Base-by-base conservation (phyloP, 2,888 invertebrate genomes). In the Clepsis dumicolana region DNA sequence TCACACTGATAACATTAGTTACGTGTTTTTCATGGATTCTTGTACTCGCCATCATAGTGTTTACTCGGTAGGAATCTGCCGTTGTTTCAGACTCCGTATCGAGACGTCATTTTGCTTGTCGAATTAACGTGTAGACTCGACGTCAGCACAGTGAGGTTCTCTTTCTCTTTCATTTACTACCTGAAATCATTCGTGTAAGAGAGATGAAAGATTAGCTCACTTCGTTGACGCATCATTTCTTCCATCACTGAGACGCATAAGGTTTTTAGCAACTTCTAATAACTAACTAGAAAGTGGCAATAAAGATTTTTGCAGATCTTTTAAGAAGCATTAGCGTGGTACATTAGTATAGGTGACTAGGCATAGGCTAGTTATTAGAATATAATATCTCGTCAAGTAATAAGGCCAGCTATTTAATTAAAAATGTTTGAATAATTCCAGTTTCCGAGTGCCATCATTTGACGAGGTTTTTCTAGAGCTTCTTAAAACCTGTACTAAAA, bases 81-180 rank as follows among this genome's bases (percentile, higher is more conserved):
- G 48, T 38, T 63, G 56, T 72, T 65, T 68, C 76, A 52, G 77
- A 80, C 79, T 77, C 32, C 77, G 80, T 83, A 82, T 80, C 76
- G 74, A 73, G 74, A 76, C 80, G 76, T 70, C 75, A 73, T 77
- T 80, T 80, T 81, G 73, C 75, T 71, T 54, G 56, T 61, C 65
- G 41, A 54, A 56, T 38, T 60, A 48, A 48, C 32, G n/a, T 18
- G 38, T 48, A 21, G 7, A 57, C 18, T 14, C 21, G 29, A 53
- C 67, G 62, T 62, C 62, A 63, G 16, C 3, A 54, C 35, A 67
- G 66, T 62, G 29, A 67, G 67, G 50, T 27, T 44, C 25, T 56
- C 24, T 59, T 27, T 44, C 25, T 56, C 24, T 59, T 59, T 41
- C 41, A 21, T 57, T 4, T 12, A 41, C 41, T 35, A 7, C 56